These are phyloP conservation scores for Strongylocentrotus purpuratus DNA, from an alignment of 35 echinoderm and acorn worm species.

Conservation along the genomic window DNA sequence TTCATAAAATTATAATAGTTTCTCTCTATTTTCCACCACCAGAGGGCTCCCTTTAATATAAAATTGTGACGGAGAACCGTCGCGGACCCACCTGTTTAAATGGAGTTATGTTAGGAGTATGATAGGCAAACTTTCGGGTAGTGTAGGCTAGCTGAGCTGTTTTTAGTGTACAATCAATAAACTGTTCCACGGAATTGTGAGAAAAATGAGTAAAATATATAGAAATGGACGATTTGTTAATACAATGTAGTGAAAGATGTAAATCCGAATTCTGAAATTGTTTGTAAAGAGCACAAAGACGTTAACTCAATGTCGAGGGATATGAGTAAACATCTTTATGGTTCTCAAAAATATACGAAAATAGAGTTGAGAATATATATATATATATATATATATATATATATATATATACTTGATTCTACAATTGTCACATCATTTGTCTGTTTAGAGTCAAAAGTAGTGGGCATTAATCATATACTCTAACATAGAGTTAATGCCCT, in stretches of 20 bases:
- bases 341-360: no score
- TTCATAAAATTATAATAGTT: not conserved
- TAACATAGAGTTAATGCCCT: no score
- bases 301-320: not conserved
- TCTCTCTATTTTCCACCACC: not conserved
- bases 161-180: constrained; percentile 48
- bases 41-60: not conserved
- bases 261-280: not conserved
- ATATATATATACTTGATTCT: no score
- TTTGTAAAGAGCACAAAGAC: not conserved
- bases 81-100: constrained; percentile 26
- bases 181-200: not conserved
- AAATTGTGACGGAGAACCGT: not conserved
- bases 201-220: not conserved
- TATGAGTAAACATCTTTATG: not conserved
- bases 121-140: constrained; percentile 26
- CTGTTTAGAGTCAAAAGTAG: no score
- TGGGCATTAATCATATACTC: no score
- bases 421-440: no score
- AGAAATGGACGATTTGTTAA: not conserved
- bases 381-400: no score
- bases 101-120: constrained; percentile 5
- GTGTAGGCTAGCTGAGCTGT: constrained; percentile 42
- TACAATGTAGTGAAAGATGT: not conserved
- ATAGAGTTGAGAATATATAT: no score